Conservation (phyloP, 2,113 vertebrate species). For the Petrocephalus zakoni region DNA sequence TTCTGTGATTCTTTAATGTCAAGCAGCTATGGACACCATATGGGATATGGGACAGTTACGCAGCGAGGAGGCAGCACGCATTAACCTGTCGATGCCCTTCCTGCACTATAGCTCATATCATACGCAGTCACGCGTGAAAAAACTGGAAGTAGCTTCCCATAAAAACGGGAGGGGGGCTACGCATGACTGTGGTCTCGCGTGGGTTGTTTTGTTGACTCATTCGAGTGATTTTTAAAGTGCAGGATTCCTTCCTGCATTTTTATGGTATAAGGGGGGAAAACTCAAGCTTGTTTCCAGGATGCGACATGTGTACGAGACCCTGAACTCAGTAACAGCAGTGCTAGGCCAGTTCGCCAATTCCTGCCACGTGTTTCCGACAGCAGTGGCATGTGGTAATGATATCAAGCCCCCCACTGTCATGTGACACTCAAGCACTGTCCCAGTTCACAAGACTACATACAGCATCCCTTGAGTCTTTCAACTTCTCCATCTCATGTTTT, state of each 20-base stretch:
- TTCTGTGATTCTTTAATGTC: slow-evolving; percentile 4
- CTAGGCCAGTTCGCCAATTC: not conserved
- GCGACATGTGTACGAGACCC: not conserved
- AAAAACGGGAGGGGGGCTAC: not conserved
- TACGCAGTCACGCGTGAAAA: not conserved
- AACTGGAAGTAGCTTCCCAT: not conserved
- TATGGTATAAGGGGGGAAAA: not conserved
- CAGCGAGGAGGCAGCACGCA: not conserved
- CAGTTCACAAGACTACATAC: not conserved
- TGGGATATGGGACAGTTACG: not conserved
- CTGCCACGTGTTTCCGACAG: not conserved
- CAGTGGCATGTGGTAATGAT: not conserved
- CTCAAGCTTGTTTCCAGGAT: not conserved
- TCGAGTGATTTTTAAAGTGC: not conserved
- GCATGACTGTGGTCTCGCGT: not conserved
- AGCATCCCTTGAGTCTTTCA: not conserved
- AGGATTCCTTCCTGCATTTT: not conserved
- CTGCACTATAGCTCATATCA: not conserved
- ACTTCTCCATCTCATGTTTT: not conserved
- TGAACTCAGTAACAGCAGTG: not conserved
- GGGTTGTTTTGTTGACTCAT: not conserved
- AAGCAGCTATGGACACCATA: slow-evolving; percentile 19
- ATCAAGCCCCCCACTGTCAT: not conserved
- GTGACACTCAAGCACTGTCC: not conserved
- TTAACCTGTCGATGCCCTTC: not conserved